These are phyloP conservation scores for Tragelaphus buxtoni DNA, from an alignment of 2,113 vertebrate genomes.

Conservation along the genomic window DNA sequence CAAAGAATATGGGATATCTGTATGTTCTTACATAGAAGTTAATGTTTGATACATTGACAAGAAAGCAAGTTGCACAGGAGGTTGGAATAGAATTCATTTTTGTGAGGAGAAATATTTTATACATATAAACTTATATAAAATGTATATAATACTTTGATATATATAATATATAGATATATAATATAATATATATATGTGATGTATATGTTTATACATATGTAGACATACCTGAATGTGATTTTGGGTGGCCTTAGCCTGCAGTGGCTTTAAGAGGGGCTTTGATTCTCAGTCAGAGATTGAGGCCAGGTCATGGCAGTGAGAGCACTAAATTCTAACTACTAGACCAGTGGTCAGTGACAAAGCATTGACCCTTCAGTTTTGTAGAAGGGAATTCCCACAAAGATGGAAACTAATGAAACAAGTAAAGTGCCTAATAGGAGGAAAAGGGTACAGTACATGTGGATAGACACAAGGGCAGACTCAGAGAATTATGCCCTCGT, in stretches of 20 bases:
- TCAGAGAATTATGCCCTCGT: not conserved
- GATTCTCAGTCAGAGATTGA: not conserved
- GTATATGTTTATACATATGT: not conserved
- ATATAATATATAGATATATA: not conserved
- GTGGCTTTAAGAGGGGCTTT: not conserved
- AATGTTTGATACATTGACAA: not conserved
- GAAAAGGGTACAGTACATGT: not conserved
- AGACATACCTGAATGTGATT: not conserved
- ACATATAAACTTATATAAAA: not conserved
- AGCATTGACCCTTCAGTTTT: not conserved
- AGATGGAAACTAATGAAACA: not conserved
- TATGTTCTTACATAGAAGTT: not conserved
- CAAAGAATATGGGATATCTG: not conserved
- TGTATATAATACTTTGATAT: not conserved
- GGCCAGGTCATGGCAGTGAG: not conserved
- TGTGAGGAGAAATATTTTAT: not conserved
- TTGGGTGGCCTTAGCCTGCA: not conserved
- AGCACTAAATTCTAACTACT: not conserved
- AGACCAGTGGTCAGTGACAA: not conserved
- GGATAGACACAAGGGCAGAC: not conserved
- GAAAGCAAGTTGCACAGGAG: not conserved
- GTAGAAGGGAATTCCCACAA: not conserved
- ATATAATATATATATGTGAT: not conserved
- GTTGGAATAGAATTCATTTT: not conserved
- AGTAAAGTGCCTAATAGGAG: not conserved